Base-by-base conservation (phyloP, 1,140 invertebrate species). In the Galleria mellonella region DNA sequence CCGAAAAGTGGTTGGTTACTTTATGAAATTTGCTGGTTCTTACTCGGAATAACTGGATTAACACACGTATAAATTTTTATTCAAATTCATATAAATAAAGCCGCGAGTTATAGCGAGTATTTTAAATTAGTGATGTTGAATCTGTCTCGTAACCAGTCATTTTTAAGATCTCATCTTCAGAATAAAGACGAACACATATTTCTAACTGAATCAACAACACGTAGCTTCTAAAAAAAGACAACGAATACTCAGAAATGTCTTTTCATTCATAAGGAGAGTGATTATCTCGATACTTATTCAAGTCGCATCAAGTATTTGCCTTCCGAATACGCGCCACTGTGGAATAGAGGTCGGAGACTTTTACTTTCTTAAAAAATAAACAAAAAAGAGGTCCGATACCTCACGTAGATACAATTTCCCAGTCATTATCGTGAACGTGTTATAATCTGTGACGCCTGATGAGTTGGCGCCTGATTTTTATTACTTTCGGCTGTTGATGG, bases 361-460 rank as follows among this genome's bases (percentile, higher is more conserved):
- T 81, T 81, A 74, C 72, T 75, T 77, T 74, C 60, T 27, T 43
- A 30, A 51, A 48, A 61, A 58, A 69, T 63, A 63, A 51, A 40
- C 41, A 51, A 48, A 43, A 52, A 38, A 51, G 40, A 36, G 30
- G 38, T 38, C 32, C 49, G 54, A 51, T 52, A 44, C 55, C 52
- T 78, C 77, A 82, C 77, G 77, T 82, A 71, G 57, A 40, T 43
- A 71, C 60, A 69, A 79, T 82, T 82, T 73, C 52, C 62, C 51
- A 47, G 61, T 79, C 75, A 79, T 79, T 83, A 83, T 46, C 30
- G 37, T 28, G 67, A 63, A 79, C 74, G 75, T 82, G 77, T 68
- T 49, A 78, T 74, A 70, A 79, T 77, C 62, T 68, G 65, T 67
- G 62, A 46, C 46, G 17, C 17, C 17, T 23, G 17, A 23, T 23